Percentiles rank a stretch among this genome's conserved stretches.
phyloP scores from a whole-genome alignment of 2,888 invertebrate genomes.

The Amblyjoppa proteus region DNA sequence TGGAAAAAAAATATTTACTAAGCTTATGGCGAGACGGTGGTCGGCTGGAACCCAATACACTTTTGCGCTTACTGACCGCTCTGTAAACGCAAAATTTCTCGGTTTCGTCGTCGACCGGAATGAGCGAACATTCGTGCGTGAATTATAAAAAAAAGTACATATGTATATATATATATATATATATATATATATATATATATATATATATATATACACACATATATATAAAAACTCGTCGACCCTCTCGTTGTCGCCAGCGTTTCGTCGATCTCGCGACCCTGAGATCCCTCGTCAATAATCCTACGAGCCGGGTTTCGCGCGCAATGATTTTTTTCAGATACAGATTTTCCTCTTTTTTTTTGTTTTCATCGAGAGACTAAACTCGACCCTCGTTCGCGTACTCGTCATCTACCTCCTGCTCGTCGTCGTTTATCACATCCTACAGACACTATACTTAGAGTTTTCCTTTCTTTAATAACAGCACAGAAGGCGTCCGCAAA shows the following conservation, averaged over 20 bases:
- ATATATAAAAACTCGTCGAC: background rate
- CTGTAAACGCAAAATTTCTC: conserved; percentile 81
- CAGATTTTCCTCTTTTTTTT: background rate
- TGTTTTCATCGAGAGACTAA: background rate
- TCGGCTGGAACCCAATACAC: conserved; percentile 71
- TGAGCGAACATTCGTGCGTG: conserved; percentile 11
- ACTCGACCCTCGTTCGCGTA: conserved; percentile 16
- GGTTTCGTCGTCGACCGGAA: conserved; percentile 33
- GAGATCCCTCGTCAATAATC: conserved; percentile 66
- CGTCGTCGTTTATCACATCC: conserved; percentile 47
- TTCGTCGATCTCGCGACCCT: conserved; percentile 49
- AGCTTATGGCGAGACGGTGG: conserved; percentile 20
- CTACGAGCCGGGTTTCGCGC: conserved; percentile 36
- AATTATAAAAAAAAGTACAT: background rate
- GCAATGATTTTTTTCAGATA: background rate
- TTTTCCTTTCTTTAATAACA: conserved; percentile 39
- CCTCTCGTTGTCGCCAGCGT: conserved; percentile 16
- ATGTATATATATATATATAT: too few relatives aligned
- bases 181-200: too few relatives aligned
- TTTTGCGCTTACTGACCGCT: conserved; percentile 82
- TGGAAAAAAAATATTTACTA: conserved; percentile 24
- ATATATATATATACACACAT: too few relatives aligned
- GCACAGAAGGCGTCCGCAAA: conserved; percentile 45
- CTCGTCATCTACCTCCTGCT: conserved; percentile 24
- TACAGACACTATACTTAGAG: conserved; percentile 40